Conservation (phyloP, 1,140 invertebrate species). For the Temnothorax nylanderi region DNA sequence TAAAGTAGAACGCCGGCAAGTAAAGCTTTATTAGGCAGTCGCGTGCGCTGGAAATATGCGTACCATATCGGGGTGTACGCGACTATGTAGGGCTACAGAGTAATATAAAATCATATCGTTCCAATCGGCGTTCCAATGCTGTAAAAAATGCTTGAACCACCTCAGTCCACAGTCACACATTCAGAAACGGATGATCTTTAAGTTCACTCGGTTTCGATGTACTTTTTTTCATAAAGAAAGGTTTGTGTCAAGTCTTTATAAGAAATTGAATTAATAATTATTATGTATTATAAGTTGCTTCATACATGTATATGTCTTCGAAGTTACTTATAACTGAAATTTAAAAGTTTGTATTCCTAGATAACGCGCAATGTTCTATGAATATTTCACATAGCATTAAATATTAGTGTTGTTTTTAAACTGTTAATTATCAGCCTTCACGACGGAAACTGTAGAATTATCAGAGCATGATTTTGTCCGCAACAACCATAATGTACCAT, state of each 20-base stretch:
- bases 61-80: constrained; percentile 13
- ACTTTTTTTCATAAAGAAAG: background rate
- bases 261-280: background rate
- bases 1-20: constrained; percentile 68
- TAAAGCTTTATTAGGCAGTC: constrained; percentile 76
- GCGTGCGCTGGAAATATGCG: constrained; percentile 57
- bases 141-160: background rate
- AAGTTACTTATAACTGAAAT: background rate
- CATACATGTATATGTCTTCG: background rate
- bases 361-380: background rate
- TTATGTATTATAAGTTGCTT: background rate
- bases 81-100: background rate
- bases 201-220: background rate
- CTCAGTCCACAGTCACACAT: background rate
- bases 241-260: background rate
- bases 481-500: constrained; percentile 1
- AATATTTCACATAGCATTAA: background rate
- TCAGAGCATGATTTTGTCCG: background rate
- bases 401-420: background rate
- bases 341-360: background rate
- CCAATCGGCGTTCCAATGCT: background rate
- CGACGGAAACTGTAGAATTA: constrained; percentile 6
- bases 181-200: background rate
- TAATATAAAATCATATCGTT: constrained; percentile 22
- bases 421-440: background rate